Evolutionary conservation across 37 sponge, comb jelly and placozoan species (phyloP), one percentile per base, ranked within the genome.

Genomic region (Bolinopsis microptera): DNA sequence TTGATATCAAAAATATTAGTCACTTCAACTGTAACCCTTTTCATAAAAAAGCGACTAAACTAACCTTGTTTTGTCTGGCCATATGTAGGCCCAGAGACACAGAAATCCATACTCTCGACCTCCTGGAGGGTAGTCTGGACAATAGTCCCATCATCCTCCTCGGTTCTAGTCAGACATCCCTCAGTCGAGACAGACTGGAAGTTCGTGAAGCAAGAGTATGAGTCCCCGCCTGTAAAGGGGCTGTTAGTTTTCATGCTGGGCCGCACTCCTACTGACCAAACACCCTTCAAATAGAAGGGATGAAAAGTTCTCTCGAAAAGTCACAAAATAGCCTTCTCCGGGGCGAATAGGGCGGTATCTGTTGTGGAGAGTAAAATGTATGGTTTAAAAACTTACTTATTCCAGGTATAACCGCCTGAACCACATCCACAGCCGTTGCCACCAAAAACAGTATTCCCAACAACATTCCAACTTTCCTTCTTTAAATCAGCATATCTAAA

Each of bases 41-140:
- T n/a, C n/a, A n/a, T n/a, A n/a, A n/a, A n/a, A n/a, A n/a, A n/a
- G n/a, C n/a, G n/a, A n/a, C n/a, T n/a, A n/a, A 28, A 72, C 75
- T 24, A 30, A 72, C 75, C 90, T 34, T 86, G 90, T 40, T 86
- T 86, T n/a, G 48, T 38, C 41, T 23, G 90, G 0, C 90, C 90
- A 27, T 86, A 86, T 40, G 8, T 41, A 28, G 90, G 90, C 25
- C 90, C 90, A n/a, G 90, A 86, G 27, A 39, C 61, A 86, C 90
- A 86, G 28, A 86, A 86, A 27, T 86, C 90, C 40, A 34, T 34
- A 40, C 24, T 40, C 48, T 38, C 61, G 25, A 86, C 61, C 0
- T 40, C 21, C n/a, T 8, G 27, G 28, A 41, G 27, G 41, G 90
- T 38, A 2, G 27, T 38, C 61, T 86, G 90, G 26, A 86, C 61